Conservation (phyloP, 53 echinoderm and acorn worm genomes). For the Patiria pectinifera region DNA sequence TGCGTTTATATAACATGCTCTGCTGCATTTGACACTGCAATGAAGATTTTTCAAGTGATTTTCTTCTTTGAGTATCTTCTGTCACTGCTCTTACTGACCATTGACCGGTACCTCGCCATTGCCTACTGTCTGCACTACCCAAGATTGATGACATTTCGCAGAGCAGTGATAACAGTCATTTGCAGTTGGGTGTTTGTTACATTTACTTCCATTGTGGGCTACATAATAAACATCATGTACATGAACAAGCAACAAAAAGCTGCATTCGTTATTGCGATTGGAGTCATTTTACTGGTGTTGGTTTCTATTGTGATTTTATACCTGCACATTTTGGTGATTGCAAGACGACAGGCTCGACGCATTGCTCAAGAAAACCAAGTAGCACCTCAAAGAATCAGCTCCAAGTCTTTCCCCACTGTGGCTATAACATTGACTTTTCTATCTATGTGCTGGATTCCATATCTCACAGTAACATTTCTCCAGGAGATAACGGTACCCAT, state of each 20-base stretch:
- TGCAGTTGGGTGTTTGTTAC: background rate
- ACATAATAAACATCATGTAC: background rate
- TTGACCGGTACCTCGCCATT: conserved; percentile 43
- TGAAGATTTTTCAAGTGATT: too few relatives aligned
- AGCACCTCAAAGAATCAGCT: background rate
- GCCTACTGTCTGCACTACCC: conserved; percentile 24
- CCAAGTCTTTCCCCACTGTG: conserved; percentile 10
- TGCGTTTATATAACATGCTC: background rate
- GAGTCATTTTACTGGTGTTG: background rate
- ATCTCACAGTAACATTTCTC: too few relatives aligned
- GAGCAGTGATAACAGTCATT: background rate
- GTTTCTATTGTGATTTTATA: background rate
- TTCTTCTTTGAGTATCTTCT: background rate
- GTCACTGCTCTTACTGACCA: conserved; percentile 24
- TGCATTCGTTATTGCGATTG: too few relatives aligned
- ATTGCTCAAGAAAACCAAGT: conserved; percentile 4
- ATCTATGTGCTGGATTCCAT: background rate
- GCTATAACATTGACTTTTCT: background rate
- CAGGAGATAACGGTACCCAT: too few relatives aligned
- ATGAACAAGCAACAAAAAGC: background rate
- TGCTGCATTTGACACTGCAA: background rate
- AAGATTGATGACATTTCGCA: conserved; percentile 1
- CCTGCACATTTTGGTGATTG: conserved; percentile 11
- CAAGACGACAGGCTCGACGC: background rate
- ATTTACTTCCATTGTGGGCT: background rate